A percentile compares a stretch with the other conserved stretches of the same genome.
Evolutionary conservation across 1,140 invertebrate genomes (phyloP).

Genomic region (Bilobella aurantiaca): DNA sequence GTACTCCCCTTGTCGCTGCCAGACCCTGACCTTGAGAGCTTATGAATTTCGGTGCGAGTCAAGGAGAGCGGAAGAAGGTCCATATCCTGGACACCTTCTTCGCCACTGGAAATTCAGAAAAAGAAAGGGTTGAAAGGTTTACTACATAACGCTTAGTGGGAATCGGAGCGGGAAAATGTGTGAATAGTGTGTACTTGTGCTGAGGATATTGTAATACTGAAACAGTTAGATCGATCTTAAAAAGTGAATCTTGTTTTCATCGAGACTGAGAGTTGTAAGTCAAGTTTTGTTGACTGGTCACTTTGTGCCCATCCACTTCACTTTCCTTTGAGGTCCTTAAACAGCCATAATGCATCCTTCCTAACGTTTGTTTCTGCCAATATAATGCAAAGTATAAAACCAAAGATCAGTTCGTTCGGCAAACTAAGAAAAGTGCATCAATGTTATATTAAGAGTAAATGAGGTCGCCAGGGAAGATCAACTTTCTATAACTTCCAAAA

Average conservation of each 20-base stretch:
- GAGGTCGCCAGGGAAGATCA: background rate
- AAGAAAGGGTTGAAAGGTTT: background rate
- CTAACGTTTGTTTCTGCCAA: background rate
- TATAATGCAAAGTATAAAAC: background rate
- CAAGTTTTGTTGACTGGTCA: constrained; percentile 2
- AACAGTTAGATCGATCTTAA: background rate
- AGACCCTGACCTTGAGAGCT: background rate
- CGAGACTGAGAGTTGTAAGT: constrained; percentile 9
- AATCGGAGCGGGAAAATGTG: too few species aligned
- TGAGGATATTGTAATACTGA: constrained; percentile 6
- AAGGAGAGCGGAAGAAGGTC: constrained; percentile 1
- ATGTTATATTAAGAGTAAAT: background rate
- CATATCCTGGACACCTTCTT: background rate
- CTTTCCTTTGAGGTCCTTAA: constrained; percentile 8
- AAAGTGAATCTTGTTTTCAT: constrained; percentile 5
- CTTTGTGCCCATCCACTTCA: background rate
- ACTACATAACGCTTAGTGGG: background rate
- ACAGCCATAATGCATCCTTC: background rate
- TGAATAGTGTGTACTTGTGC: constrained; percentile 4
- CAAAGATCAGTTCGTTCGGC: constrained; percentile 6
- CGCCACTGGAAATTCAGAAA: background rate
- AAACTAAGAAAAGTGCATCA: background rate
- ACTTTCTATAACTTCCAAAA: background rate
- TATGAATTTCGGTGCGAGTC: background rate
- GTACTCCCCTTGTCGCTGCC: constrained; percentile 8